A percentile compares a stretch with the other conserved stretches of the same genome.
phyloP scores from a whole-genome alignment of 2,888 invertebrate genomes.

The Monochamus alternatus region DNA sequence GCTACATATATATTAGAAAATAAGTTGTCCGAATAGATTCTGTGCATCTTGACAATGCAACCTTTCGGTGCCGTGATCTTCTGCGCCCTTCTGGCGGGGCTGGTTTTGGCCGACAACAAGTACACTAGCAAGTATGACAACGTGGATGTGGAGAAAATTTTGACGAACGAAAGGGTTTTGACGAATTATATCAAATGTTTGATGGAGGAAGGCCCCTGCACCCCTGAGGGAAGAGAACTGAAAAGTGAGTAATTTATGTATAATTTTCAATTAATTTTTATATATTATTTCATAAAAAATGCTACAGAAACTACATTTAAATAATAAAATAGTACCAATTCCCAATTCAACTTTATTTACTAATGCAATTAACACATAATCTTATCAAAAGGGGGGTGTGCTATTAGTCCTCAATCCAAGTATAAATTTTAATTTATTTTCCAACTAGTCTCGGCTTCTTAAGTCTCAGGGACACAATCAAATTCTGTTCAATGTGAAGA shows the following conservation, averaged over 20 bases:
- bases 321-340: too few species aligned
- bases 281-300: neutral
- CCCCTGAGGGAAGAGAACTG: constrained; percentile 75
- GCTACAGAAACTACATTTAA: too few species aligned
- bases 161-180: constrained; percentile 74
- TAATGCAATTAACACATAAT: too few species aligned
- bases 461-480: too few species aligned
- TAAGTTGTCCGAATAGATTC: constrained; percentile 33
- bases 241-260: constrained; percentile 72
- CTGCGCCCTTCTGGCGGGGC: constrained; percentile 55
- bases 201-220: constrained; percentile 76
- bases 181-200: constrained; percentile 77
- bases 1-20: constrained; percentile 54
- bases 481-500: too few species aligned
- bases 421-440: too few species aligned
- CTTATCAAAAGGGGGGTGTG: too few species aligned
- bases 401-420: too few species aligned
- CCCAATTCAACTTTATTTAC: too few species aligned
- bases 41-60: constrained; percentile 48
- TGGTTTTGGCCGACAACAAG: constrained; percentile 17
- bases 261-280: neutral
- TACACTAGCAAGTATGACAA: constrained; percentile 74
- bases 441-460: too few species aligned
- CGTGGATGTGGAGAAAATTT: constrained; percentile 75
- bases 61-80: constrained; percentile 61